These are phyloP conservation scores for Lagocephalus sceleratus DNA, from an alignment of 2,797 vertebrate genomes.

Conservation along the genomic window DNA sequence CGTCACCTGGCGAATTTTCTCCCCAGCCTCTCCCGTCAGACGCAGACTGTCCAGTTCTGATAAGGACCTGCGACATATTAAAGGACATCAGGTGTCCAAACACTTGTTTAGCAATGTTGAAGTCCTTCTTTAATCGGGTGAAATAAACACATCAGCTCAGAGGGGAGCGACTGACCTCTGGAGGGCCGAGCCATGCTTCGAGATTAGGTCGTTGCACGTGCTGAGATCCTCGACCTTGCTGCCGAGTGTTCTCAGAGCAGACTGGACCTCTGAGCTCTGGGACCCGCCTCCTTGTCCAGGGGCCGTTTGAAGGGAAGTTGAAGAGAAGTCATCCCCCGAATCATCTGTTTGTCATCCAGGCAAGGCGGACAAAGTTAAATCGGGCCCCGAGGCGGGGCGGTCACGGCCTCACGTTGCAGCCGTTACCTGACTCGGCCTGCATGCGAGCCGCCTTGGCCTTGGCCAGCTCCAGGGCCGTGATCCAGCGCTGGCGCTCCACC, in stretches of 20 bases:
- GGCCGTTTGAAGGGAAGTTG: slow-evolving; percentile 70
- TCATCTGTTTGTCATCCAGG: slow-evolving; percentile 79
- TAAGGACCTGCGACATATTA: slow-evolving; percentile 81
- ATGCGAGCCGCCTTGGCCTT: slow-evolving; percentile 95
- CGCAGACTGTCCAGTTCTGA: slow-evolving; percentile 91
- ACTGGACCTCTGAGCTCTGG: slow-evolving; percentile 93
- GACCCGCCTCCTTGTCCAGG: slow-evolving; percentile 69
- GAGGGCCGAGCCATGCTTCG: slow-evolving; percentile 94
- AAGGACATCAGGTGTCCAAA: not conserved
- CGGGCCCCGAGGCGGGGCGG: no score
- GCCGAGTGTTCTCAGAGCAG: slow-evolving; percentile 85
- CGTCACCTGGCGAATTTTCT: slow-evolving; percentile 95
- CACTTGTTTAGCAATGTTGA: not conserved
- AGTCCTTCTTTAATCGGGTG: not conserved
- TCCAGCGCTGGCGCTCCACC: slow-evolving; percentile 95
- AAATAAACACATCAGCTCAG: not conserved
- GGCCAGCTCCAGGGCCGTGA: slow-evolving; percentile 92
- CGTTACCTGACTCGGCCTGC: slow-evolving; percentile 90
- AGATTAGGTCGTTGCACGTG: slow-evolving; percentile 95
- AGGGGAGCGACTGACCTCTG: slow-evolving; percentile 76
- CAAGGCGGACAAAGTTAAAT: not conserved
- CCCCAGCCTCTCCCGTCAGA: slow-evolving; percentile 86
- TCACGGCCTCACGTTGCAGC: no score
- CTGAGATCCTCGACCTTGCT: slow-evolving; percentile 96
- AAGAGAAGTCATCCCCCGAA: slow-evolving; percentile 87